phyloP scores from a whole-genome alignment of 37 sponge, comb jelly and placozoan genomes.

The Crambe crambe region DNA sequence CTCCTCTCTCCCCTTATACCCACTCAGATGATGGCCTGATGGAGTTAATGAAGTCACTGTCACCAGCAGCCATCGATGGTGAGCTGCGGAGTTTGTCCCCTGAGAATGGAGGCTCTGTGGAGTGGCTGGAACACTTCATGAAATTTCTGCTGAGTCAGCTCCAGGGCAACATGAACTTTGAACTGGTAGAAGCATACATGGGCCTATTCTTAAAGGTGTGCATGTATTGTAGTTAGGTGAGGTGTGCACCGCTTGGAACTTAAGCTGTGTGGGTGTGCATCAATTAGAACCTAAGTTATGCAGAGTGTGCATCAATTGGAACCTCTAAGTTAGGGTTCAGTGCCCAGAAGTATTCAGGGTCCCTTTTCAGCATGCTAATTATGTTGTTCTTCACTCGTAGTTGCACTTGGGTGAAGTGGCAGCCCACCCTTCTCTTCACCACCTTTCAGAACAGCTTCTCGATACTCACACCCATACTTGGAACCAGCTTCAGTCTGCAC shows the following conservation, averaged over 20 bases:
- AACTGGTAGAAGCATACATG: constrained; percentile 78
- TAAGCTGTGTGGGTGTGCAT: too few species aligned
- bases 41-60: constrained; percentile 60
- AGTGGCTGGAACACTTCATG: constrained; percentile 42
- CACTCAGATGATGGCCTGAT: constrained; percentile 46
- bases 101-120: constrained; percentile 63
- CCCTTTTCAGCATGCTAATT: too few species aligned
- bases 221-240: background rate
- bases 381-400: background rate
- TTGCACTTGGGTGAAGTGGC: constrained; percentile 43
- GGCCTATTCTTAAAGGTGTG: constrained; percentile 79
- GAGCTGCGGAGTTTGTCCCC: constrained; percentile 76
- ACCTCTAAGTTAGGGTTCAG: too few species aligned
- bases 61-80: constrained; percentile 75
- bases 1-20: too few species aligned
- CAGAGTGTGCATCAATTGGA: too few species aligned
- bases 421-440: background rate
- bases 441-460: constrained; percentile 42
- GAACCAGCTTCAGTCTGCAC: constrained; percentile 48
- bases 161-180: constrained; percentile 65
- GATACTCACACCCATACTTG: constrained; percentile 46
- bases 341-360: too few species aligned
- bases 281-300: too few species aligned
- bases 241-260: too few species aligned
- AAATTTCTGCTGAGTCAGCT: constrained; percentile 49